Percentiles rank a stretch among this genome's conserved stretches.
Evolutionary conservation across 2,888 invertebrate species (phyloP).

Genomic region (Leptopilina syphax): DNA sequence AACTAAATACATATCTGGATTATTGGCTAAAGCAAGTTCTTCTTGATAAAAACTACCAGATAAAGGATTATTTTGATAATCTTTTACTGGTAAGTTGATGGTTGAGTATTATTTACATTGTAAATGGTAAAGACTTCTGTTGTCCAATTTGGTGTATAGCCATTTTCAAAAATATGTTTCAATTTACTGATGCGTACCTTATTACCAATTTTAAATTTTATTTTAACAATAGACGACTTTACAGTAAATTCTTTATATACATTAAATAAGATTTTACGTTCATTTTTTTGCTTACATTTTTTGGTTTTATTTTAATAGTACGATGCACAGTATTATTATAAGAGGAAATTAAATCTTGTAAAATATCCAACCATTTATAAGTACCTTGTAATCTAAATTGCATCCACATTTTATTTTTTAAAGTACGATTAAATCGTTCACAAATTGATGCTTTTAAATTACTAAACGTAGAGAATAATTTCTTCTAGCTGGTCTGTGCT

Average conservation of each 20-base stretch:
- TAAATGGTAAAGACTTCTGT: conserved; percentile 62
- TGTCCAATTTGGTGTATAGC: too few relatives aligned
- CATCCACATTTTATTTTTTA: conserved; percentile 1
- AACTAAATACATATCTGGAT: too few relatives aligned
- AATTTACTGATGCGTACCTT: conserved; percentile 60
- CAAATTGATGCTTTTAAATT: background rate
- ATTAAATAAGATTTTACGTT: conserved; percentile 15
- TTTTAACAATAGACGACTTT: too few relatives aligned
- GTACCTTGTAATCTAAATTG: background rate
- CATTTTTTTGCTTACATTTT: conserved; percentile 39
- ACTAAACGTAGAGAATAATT: background rate
- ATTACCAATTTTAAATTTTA: background rate
- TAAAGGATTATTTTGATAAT: conserved; percentile 62
- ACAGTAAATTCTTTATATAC: background rate
- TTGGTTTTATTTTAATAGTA: conserved; percentile 47
- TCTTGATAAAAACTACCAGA: conserved; percentile 50
- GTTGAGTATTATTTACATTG: conserved; percentile 63
- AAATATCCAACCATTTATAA: background rate
- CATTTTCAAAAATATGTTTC: conserved; percentile 41
- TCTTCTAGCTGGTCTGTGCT: too few relatives aligned
- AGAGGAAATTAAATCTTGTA: background rate
- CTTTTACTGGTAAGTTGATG: conserved; percentile 58
- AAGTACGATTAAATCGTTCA: conserved; percentile 1
- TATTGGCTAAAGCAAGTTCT: background rate
- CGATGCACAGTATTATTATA: too few relatives aligned